phyloP scores from a whole-genome alignment of 2,797 vertebrate species.

The Uromys caudimaculatus region DNA sequence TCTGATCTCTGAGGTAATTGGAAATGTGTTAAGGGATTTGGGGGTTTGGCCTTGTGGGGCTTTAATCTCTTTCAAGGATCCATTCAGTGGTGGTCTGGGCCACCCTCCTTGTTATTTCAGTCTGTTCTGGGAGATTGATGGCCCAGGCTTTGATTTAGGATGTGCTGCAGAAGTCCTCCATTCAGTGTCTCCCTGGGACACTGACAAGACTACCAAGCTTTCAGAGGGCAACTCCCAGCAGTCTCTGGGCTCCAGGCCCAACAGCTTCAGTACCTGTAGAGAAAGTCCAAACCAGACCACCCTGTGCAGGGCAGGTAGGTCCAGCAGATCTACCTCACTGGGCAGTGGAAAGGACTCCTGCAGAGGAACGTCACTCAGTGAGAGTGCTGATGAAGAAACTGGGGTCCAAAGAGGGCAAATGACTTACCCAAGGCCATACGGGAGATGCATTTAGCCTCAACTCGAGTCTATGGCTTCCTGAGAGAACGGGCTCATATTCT shows the following conservation, averaged over 20 bases:
- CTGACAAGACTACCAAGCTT: not conserved
- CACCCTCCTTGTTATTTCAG: constrained; percentile 68
- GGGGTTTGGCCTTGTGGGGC: constrained; percentile 19
- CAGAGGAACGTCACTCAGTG: fast-evolving
- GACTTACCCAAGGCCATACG: not conserved
- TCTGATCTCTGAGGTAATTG: not conserved
- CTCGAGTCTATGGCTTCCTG: not conserved
- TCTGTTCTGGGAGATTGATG: constrained; percentile 67
- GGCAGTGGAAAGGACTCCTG: not conserved
- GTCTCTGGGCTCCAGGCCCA: not conserved
- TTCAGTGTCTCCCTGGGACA: not conserved
- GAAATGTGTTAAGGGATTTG: constrained; percentile 64
- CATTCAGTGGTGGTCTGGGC: constrained; percentile 67
- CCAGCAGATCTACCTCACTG: not conserved
- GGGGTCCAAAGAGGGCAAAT: not conserved
- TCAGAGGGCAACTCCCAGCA: not conserved
- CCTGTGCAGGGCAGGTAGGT: not conserved
- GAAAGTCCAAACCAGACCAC: not conserved
- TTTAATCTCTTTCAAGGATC: constrained; percentile 82
- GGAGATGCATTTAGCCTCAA: not conserved
- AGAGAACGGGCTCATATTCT: not conserved
- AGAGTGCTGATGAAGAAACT: not conserved
- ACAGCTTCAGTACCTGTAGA: not conserved
- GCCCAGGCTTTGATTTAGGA: constrained; percentile 71
- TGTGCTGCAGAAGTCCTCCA: not conserved